Base-by-base conservation (phyloP, 2,888 invertebrate species). In the Lottia scabra region DNA sequence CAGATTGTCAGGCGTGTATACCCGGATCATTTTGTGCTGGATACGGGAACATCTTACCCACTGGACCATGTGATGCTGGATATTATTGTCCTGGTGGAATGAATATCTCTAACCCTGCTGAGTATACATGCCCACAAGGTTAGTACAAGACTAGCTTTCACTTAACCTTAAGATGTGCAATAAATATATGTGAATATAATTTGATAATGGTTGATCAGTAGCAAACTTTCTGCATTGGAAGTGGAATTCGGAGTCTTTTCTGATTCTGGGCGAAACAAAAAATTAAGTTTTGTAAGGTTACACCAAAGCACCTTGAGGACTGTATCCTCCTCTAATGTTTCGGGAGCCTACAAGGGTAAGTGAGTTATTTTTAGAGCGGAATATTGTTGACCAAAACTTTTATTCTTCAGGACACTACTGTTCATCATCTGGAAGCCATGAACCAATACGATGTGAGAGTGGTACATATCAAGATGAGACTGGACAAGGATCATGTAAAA, bases 381-480 rank as follows among this genome's bases (percentile, higher is more conserved):
- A 38, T 38, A 38, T 38, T 38, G 38, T 38, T 38, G 38, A 38
- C 38, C 38, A 4, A 38, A 38, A 5, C 38, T 38, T 38, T 6
- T 75, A 76, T 64, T 74, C 68, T 69, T 1, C 72, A 87, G 88
- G 88, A 73, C 83, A 88, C 74, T 80, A 82, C 70, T 88, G 88
- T 76, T 80, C 85, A 19, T 45, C 67, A 10, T 63, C 69, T 16
- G 87, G 87, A 45, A 85, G 84, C 69, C 81, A 82, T 48, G 79
- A 80, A 62, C 79, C 83, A 8, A 74, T 86, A n/a, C 76, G 87
- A 8, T 88, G 88, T 80, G 72, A 45, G n/a, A 80, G 85, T 5
- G 88, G 88, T 0, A 79, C 74, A 1, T 88, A 88, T 75, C 87
- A 87, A 71, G 87, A 88, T 77, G 81, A 86, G 75, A 81, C 80